Evolutionary conservation across 2,797 vertebrate genomes (phyloP).

Genomic region (Alca torda): DNA sequence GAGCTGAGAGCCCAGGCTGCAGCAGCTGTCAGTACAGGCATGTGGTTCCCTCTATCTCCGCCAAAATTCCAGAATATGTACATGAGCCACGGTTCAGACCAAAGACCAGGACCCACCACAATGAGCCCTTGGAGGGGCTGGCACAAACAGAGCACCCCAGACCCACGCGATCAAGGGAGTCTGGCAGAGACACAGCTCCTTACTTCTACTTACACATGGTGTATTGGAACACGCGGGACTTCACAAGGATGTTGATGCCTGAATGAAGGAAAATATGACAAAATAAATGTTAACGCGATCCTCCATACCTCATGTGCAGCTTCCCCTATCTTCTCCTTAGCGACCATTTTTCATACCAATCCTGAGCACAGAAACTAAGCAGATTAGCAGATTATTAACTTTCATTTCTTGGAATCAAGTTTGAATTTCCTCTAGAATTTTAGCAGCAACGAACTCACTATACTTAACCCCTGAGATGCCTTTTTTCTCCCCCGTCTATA

Average conservation of each 20-base stretch:
- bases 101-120: not conserved
- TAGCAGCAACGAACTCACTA: not conserved
- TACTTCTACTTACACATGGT: conserved; percentile 89
- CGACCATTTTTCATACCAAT: not conserved
- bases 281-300: not conserved
- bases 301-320: not conserved
- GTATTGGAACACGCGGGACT: conserved; percentile 92
- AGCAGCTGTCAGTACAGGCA: rapidly evolving
- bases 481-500: not conserved
- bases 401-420: not conserved
- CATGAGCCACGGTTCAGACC: rapidly evolving
- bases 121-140: not conserved
- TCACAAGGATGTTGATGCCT: conserved; percentile 96
- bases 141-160: not conserved
- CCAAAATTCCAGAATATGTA: not conserved
- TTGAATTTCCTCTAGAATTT: not conserved
- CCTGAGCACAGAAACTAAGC: not conserved
- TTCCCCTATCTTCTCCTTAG: not conserved
- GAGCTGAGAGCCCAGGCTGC: not conserved
- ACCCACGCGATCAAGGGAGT: rapidly evolving
- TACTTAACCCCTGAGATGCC: not conserved
- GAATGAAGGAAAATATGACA: not conserved
- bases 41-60: not conserved
- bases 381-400: not conserved
- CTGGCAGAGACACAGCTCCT: not conserved